Conservation (phyloP, 1,140 invertebrate genomes). For the Lordiphosa clarofinis region DNA sequence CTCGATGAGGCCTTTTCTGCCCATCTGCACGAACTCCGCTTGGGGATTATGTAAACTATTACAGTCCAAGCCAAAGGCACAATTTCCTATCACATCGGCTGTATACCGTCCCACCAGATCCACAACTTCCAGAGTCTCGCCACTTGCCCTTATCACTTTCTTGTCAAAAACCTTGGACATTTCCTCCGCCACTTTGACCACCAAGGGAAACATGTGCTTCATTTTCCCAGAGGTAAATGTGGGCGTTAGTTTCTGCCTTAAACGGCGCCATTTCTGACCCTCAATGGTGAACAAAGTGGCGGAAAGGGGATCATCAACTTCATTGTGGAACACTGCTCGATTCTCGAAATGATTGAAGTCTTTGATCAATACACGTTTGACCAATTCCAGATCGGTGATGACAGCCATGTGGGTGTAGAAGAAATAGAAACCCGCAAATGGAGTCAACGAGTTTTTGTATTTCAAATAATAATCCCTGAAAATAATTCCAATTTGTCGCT, state of each 20-base stretch:
- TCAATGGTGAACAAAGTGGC: constrained; percentile 79
- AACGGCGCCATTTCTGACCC: constrained; percentile 81
- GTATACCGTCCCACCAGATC: constrained; percentile 62
- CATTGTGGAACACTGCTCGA: constrained; percentile 79
- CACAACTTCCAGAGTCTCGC: constrained; percentile 31
- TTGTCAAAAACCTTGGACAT: constrained; percentile 22
- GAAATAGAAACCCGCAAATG: constrained; percentile 52
- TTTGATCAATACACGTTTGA: constrained; percentile 81
- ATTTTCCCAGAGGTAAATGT: constrained; percentile 82
- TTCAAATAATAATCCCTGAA: constrained; percentile 22
- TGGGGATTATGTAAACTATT: constrained; percentile 80
- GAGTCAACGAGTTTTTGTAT: constrained; percentile 35
- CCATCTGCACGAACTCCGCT: constrained; percentile 80
- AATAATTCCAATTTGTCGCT: constrained; percentile 13
- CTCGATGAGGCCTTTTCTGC: constrained; percentile 14
- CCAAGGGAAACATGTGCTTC: constrained; percentile 81
- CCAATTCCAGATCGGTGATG: constrained; percentile 56
- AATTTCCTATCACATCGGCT: constrained; percentile 81
- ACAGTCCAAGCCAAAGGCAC: constrained; percentile 84
- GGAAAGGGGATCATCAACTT: constrained; percentile 80
- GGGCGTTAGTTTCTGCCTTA: constrained; percentile 81
- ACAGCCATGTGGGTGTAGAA: constrained; percentile 15
- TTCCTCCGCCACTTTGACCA: constrained; percentile 52
- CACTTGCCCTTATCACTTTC: neutral
- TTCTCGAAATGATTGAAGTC: constrained; percentile 82